Evolutionary conservation across 2,888 invertebrate genomes (phyloP).

Genomic region (Drosophila pseudotalamancana): DNA sequence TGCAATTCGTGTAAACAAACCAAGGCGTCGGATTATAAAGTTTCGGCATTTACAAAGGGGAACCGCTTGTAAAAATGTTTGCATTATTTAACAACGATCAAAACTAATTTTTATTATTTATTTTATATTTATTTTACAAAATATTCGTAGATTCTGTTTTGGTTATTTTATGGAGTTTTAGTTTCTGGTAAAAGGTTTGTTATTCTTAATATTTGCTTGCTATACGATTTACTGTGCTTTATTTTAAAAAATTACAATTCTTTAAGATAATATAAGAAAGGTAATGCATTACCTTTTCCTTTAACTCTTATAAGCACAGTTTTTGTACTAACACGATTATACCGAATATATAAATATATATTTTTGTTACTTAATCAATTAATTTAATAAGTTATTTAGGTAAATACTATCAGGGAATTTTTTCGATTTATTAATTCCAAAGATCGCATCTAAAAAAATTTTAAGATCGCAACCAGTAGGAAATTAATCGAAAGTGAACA

Average conservation of each 20-base stretch:
- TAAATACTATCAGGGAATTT: too few relatives aligned
- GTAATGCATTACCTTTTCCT: neutral
- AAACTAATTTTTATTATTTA: conserved; percentile 56
- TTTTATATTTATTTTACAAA: neutral
- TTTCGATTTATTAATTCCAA: too few relatives aligned
- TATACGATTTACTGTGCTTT: too few relatives aligned
- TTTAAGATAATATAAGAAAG: neutral
- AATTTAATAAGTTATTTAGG: too few relatives aligned
- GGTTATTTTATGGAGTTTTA: neutral
- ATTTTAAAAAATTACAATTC: neutral
- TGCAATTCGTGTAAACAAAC: conserved; percentile 71
- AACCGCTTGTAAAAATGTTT: conserved; percentile 63
- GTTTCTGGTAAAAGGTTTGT: neutral
- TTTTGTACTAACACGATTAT: too few relatives aligned
- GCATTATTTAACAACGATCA: conserved; percentile 54
- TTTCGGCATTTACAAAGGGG: conserved; percentile 63
- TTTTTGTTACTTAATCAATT: too few relatives aligned
- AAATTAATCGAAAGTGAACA: too few relatives aligned
- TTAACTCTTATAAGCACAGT: neutral
- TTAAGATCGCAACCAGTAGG: too few relatives aligned
- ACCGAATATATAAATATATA: too few relatives aligned
- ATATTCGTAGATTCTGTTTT: neutral
- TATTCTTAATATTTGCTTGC: too few relatives aligned
- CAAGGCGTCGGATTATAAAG: conserved; percentile 69
- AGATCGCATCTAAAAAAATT: too few relatives aligned